These are phyloP conservation scores for Acrobasis suavella DNA, from an alignment of 2,888 invertebrate species.

Conservation along the genomic window DNA sequence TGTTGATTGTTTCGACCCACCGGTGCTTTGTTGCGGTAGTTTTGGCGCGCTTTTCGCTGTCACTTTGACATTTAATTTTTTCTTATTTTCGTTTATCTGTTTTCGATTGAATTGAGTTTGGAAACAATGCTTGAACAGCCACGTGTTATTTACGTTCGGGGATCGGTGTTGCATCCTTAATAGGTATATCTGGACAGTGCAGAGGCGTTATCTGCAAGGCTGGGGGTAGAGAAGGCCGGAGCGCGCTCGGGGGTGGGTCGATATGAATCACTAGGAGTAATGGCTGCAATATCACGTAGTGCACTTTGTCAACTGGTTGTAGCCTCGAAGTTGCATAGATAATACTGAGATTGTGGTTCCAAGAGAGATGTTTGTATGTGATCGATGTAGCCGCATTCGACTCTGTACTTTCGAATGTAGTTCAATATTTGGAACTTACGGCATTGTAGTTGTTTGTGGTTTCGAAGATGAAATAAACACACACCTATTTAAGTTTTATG, in stretches of 20 bases:
- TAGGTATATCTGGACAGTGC: slow-evolving; percentile 66
- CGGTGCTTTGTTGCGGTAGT: slow-evolving; percentile 68
- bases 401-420: slow-evolving; percentile 30
- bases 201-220: slow-evolving; percentile 64
- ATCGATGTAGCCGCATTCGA: slow-evolving; percentile 45
- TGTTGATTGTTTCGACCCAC: slow-evolving; percentile 74
- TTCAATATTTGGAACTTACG: slow-evolving; percentile 27
- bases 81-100: slow-evolving; percentile 40
- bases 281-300: slow-evolving; percentile 82
- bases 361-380: slow-evolving; percentile 59
- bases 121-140: slow-evolving; percentile 36
- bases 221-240: slow-evolving; percentile 49
- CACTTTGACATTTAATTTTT: slow-evolving; percentile 59
- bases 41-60: slow-evolving; percentile 66
- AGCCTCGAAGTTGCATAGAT: slow-evolving; percentile 77
- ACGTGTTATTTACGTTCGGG: slow-evolving; percentile 51
- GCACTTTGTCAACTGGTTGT: slow-evolving; percentile 82
- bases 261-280: slow-evolving; percentile 81
- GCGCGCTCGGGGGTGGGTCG: slow-evolving; percentile 54
- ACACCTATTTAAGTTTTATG: no score
- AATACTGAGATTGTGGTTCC: slow-evolving; percentile 68
- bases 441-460: background rate
- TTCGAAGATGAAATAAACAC: no score
- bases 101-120: slow-evolving; percentile 37
- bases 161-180: slow-evolving; percentile 60